These are phyloP conservation scores for Nomada fabriciana DNA, from an alignment of 2,888 invertebrate genomes.

Conservation along the genomic window DNA sequence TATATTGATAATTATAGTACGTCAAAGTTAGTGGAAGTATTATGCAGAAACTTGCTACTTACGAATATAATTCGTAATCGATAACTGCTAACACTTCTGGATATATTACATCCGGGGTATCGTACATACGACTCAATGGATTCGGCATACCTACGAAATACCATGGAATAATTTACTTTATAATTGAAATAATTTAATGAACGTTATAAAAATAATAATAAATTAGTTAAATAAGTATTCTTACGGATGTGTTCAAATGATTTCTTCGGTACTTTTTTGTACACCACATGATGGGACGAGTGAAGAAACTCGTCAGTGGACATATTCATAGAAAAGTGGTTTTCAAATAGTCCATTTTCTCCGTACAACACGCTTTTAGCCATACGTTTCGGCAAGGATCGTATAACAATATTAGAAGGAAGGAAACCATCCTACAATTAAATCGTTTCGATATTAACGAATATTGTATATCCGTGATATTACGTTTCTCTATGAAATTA, in stretches of 20 bases:
- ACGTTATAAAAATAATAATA: not conserved
- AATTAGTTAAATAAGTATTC: constrained; percentile 5
- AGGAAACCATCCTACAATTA: constrained; percentile 65
- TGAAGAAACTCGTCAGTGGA: constrained; percentile 35
- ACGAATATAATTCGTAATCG: constrained; percentile 73
- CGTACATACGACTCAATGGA: constrained; percentile 1
- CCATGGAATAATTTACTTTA: not conserved
- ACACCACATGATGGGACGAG: constrained; percentile 74
- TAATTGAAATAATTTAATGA: not conserved
- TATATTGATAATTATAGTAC: not conserved
- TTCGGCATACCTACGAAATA: constrained; percentile 51
- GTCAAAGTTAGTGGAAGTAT: not conserved
- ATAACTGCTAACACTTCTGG: constrained; percentile 77
- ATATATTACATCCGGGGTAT: constrained; percentile 69
- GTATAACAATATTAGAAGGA: constrained; percentile 59
- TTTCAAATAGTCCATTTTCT: constrained; percentile 32
- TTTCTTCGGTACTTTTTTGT: constrained; percentile 47
- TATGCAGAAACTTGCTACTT: constrained; percentile 29
- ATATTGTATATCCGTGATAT: no score
- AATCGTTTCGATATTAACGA: not conserved
- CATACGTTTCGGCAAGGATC: constrained; percentile 68
- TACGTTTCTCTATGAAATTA: no score
- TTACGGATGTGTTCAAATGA: constrained; percentile 46
- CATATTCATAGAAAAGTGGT: constrained; percentile 20
- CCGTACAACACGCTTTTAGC: constrained; percentile 36